phyloP scores from a whole-genome alignment of 2,888 invertebrate species.

The Nycteola revayana region DNA sequence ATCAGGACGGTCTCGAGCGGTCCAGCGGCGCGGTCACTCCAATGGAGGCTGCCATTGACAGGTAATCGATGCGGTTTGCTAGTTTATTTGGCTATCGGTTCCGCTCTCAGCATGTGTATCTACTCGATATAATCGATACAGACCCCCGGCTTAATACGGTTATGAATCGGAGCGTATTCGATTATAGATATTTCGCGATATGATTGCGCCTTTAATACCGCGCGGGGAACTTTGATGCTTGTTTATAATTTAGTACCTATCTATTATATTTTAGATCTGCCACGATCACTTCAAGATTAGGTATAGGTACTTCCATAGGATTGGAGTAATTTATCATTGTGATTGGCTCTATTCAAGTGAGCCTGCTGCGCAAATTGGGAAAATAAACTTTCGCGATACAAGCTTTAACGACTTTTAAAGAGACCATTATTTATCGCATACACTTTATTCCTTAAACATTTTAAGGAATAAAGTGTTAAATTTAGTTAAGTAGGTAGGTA shows the following conservation, averaged over 20 bases:
- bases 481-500: too few species aligned
- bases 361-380: neutral
- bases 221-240: slow-evolving; percentile 21
- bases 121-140: slow-evolving; percentile 70
- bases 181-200: slow-evolving; percentile 48
- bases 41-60: slow-evolving; percentile 69
- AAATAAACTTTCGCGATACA: neutral
- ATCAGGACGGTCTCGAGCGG: slow-evolving; percentile 45
- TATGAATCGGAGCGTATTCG: slow-evolving; percentile 60
- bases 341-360: neutral
- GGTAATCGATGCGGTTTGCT: slow-evolving; percentile 79
- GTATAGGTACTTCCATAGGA: neutral
- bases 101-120: slow-evolving; percentile 69
- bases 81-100: slow-evolving; percentile 80
- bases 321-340: slow-evolving; percentile 11
- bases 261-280: slow-evolving; percentile 1
- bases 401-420: neutral
- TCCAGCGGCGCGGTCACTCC: slow-evolving; percentile 63
- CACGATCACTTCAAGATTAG: neutral
- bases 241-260: slow-evolving; percentile 11
- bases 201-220: slow-evolving; percentile 37
- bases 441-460: too few species aligned
- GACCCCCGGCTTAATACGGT: slow-evolving; percentile 54
- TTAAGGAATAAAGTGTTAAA: too few species aligned
- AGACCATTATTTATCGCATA: neutral